These are phyloP conservation scores for Podiceps cristatus DNA, from an alignment of 2,113 vertebrate genomes.

Conservation along the genomic window DNA sequence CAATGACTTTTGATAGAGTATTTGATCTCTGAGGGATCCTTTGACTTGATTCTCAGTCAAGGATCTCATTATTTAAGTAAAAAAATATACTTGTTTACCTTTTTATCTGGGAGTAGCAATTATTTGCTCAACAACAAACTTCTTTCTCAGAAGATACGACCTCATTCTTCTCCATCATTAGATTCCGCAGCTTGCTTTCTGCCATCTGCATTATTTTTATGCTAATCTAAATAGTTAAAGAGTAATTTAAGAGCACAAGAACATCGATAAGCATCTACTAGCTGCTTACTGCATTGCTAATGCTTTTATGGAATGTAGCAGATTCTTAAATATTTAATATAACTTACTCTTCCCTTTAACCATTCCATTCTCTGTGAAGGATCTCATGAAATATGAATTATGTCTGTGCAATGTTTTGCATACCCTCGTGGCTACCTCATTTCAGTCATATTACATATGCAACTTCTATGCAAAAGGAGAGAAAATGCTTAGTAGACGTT, in stretches of 20 bases:
- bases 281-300: not conserved
- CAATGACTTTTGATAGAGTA: not conserved
- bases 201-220: not conserved
- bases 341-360: slow-evolving; percentile 1
- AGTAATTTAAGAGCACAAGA: not conserved
- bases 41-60: not conserved
- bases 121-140: not conserved
- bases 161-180: not conserved
- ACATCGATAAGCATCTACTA: not conserved
- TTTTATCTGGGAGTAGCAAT: not conserved
- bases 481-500: not conserved
- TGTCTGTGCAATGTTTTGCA: not conserved
- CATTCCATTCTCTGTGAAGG: not conserved
- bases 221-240: not conserved
- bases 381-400: slow-evolving; percentile 39
- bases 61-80: not conserved
- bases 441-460: not conserved
- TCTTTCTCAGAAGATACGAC: not conserved
- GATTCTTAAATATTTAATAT: slow-evolving; percentile 35
- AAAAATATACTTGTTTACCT: not conserved
- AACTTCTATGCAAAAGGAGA: not conserved
- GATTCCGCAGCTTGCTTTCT: not conserved
- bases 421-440: not conserved
- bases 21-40: not conserved
- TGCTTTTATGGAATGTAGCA: not conserved